Conservation (phyloP, 2,113 vertebrate genomes). For the Sinosuthora webbiana region DNA sequence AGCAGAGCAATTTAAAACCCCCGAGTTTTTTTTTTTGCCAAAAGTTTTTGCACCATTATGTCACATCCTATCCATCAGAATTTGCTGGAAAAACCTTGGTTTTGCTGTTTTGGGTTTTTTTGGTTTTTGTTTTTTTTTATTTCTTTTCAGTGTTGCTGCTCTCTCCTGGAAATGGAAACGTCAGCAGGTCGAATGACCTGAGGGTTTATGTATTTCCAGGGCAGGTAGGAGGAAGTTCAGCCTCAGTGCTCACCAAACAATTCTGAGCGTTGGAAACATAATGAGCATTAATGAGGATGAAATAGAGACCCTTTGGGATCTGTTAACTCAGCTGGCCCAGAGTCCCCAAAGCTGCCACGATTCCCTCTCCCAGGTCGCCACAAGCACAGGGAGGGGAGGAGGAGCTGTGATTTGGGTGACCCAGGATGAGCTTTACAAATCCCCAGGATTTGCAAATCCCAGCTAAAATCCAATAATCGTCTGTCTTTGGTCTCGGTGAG, state of each 20-base stretch:
- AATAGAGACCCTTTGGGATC: background rate
- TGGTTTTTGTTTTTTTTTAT: background rate
- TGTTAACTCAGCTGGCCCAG: background rate
- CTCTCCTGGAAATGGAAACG: background rate
- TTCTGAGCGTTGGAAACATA: background rate
- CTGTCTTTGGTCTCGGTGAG: background rate
- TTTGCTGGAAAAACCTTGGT: background rate
- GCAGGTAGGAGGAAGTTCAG: background rate
- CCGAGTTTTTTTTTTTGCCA: background rate
- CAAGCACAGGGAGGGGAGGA: background rate
- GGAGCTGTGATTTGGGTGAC: background rate
- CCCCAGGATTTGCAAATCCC: background rate
- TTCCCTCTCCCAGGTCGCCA: background rate
- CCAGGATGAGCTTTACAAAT: background rate
- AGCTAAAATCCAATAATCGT: background rate
- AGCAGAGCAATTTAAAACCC: conserved; percentile 15
- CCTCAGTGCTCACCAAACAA: background rate
- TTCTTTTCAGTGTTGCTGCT: background rate
- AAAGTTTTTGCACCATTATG: conserved; percentile 1
- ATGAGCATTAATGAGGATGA: background rate
- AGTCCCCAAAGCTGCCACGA: background rate
- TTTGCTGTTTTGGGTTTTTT: background rate
- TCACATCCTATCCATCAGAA: conserved; percentile 25
- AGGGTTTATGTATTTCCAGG: background rate
- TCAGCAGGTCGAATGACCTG: background rate